phyloP scores from a whole-genome alignment of 2,797 vertebrate genomes.

The Morus bassanus region DNA sequence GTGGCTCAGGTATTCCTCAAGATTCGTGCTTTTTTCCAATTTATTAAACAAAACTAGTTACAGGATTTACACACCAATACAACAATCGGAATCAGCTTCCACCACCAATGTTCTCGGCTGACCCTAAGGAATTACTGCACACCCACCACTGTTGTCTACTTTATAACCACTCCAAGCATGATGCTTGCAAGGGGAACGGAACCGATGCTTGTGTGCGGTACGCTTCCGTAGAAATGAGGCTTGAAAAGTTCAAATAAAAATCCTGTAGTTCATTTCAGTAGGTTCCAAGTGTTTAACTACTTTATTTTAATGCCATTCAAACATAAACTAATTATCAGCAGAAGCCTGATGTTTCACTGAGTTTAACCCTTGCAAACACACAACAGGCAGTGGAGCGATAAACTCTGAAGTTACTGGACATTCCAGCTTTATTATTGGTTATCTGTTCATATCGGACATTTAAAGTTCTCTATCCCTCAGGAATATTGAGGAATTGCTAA shows the following conservation, averaged over 20 bases:
- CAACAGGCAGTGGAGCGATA: background rate
- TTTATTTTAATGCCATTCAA: background rate
- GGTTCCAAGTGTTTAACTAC: background rate
- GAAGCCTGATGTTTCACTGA: background rate
- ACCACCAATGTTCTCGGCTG: background rate
- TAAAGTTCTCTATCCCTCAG: background rate
- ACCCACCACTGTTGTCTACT: background rate
- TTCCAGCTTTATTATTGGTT: background rate
- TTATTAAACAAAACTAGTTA: accelerated
- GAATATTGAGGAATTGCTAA: background rate
- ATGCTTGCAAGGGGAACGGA: background rate
- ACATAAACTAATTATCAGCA: background rate
- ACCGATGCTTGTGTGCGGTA: accelerated
- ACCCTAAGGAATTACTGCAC: background rate
- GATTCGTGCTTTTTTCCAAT: background rate
- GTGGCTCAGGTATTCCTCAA: background rate
- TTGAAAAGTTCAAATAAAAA: background rate
- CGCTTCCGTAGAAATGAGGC: background rate
- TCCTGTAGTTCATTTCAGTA: background rate
- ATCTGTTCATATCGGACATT: background rate
- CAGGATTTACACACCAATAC: background rate
- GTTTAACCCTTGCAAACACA: background rate
- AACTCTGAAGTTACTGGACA: background rate
- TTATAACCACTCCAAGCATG: background rate
- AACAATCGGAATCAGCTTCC: background rate